Base-by-base conservation (phyloP, 2,797 vertebrate genomes). In the Picus viridis region DNA sequence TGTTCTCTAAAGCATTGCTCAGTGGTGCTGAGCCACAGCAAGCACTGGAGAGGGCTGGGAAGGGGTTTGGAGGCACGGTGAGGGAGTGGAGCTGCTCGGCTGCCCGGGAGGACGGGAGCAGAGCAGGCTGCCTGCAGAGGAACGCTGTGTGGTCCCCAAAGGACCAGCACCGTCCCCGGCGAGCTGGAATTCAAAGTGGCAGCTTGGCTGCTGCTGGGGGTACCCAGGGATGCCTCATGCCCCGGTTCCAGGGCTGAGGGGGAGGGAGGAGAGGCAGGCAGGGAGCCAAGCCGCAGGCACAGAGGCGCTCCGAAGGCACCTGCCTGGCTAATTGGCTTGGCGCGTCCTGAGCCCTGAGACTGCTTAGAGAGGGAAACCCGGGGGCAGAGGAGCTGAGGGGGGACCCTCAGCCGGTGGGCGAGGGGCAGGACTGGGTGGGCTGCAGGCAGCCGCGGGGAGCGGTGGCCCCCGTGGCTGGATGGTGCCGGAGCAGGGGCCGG, bases 371-470 rank as follows among this genome's bases (percentile, higher is more conserved):
- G 54, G 47, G 49, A 24, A 68, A 56, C 16, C 17, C 4, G 24
- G 16, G 45, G 20, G 4, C 54, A 16, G 15, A 67, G 32, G 10
- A 69, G 57, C 34, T 6, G 58, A 0, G 36, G 12, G 30, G 64
- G 36, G 7, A 16, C 57, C 32, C 12, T 27, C 29, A 3, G n/a
- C 0, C 4, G 1, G 2, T 4, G 59, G 59, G 30, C 15, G 3
- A 47, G 43, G 54, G 1, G 1, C 16, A 36, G 73, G 54, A 3
- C 26, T 6, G 43, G 26, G 9, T 1, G 16, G 16, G 15, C 23
- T 6, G 1, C 2, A 3, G 51, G 7, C 1, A 5, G 24, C 64
- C 0, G 4, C 68, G 10, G 0, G 9, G 34, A 17, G 62, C 1
- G 1, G 8, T 11, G 82, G 39, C 14, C 26, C 3, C 3, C 14